Evolutionary conservation across 2,797 vertebrate species (phyloP).

Genomic region (Centropyge bicolor): DNA sequence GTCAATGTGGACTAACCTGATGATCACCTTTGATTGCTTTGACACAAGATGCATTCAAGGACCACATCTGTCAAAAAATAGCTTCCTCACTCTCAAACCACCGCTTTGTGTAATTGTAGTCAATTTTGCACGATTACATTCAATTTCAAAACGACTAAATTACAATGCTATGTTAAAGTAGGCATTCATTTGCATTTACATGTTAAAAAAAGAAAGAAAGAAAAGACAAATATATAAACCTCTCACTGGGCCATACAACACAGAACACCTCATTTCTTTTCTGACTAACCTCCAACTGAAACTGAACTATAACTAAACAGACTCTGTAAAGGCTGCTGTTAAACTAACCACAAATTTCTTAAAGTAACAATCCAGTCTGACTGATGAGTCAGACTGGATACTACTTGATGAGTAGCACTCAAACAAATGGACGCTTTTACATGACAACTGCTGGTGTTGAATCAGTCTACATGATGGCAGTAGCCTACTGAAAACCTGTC

Average conservation of each 20-base stretch:
- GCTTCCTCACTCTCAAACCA: not conserved
- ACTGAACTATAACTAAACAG: not conserved
- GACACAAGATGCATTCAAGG: not conserved
- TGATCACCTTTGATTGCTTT: not conserved
- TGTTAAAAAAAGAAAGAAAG: too few species aligned
- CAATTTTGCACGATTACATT: not conserved
- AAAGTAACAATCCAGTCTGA: not conserved
- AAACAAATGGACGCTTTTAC: slow-evolving; percentile 1
- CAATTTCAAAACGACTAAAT: too few species aligned
- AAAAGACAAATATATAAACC: too few species aligned
- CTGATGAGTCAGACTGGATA: not conserved
- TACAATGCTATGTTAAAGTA: not conserved
- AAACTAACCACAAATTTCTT: not conserved
- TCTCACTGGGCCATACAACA: not conserved
- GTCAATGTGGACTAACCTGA: not conserved
- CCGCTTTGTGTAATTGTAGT: not conserved
- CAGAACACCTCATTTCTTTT: not conserved
- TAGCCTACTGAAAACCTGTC: slow-evolving; percentile 3
- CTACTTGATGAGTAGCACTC: not conserved
- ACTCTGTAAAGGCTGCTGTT: not conserved
- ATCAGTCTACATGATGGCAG: slow-evolving; percentile 1
- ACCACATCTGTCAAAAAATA: too few species aligned
- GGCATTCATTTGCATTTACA: not conserved
- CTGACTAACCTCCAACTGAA: not conserved
- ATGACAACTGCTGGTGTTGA: not conserved